phyloP scores from a whole-genome alignment of 2,888 invertebrate species.

The Nomada goodeniana region DNA sequence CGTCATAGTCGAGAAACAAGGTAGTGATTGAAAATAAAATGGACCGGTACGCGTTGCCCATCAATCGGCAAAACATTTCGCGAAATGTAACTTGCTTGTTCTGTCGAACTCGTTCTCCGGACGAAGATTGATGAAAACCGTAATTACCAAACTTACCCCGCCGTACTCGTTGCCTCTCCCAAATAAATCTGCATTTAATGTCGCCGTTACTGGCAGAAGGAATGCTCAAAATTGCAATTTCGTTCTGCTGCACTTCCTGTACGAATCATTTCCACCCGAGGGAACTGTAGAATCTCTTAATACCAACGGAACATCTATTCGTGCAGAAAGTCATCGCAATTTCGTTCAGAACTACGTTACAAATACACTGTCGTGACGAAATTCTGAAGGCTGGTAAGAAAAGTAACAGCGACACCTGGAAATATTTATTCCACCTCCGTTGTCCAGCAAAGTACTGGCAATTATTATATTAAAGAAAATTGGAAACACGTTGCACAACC shows the following conservation, averaged over 20 bases:
- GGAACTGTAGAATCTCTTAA: background rate
- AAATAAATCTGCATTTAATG: conserved; percentile 43
- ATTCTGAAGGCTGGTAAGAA: too few species aligned
- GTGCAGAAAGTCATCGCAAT: background rate
- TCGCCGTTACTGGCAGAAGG: conserved; percentile 27
- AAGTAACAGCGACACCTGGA: too few species aligned
- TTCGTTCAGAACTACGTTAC: too few species aligned
- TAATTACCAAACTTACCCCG: conserved; percentile 54
- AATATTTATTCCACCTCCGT: too few species aligned
- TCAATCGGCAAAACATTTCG: conserved; percentile 37
- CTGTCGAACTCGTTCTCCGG: conserved; percentile 42
- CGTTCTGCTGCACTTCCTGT: background rate
- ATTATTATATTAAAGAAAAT: too few species aligned
- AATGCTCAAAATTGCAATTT: conserved; percentile 4
- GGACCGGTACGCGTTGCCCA: conserved; percentile 1
- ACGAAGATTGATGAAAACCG: conserved; percentile 63
- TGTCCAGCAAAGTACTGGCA: too few species aligned
- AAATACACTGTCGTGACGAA: too few species aligned
- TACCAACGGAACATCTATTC: background rate
- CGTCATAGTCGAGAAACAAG: conserved; percentile 27
- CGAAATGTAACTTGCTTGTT: conserved; percentile 31
- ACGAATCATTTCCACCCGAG: background rate
- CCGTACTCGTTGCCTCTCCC: conserved; percentile 4
- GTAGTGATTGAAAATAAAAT: conserved; percentile 44
- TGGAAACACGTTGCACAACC: too few species aligned